Evolutionary conservation across 2,888 invertebrate species (phyloP).

Genomic region (Cancer borealis): DNA sequence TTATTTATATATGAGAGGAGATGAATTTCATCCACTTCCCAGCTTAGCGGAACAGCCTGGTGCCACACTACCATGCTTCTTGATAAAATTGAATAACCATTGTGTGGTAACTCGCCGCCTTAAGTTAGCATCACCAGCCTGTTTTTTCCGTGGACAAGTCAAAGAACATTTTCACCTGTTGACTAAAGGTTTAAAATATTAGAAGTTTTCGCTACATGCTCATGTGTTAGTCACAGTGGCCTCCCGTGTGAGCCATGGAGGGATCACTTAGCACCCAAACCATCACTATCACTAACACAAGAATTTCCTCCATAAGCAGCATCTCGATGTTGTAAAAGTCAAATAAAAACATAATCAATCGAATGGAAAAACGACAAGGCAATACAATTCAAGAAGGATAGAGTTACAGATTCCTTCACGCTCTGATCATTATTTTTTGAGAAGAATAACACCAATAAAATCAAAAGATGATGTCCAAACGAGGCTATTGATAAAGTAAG

Average conservation of each 20-base stretch:
- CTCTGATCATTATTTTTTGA: background rate
- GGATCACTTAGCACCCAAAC: background rate
- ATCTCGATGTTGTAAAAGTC: background rate
- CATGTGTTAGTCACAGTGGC: too few relatives aligned
- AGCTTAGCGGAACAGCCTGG: too few relatives aligned
- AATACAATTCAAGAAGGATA: background rate
- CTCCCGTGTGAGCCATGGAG: too few relatives aligned
- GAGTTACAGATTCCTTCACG: background rate
- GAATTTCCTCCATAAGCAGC: background rate
- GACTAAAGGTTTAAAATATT: too few relatives aligned
- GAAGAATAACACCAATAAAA: background rate
- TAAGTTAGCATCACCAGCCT: too few relatives aligned
- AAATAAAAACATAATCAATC: background rate
- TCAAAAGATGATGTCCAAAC: background rate
- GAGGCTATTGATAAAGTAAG: background rate
- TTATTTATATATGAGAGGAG: conserved; percentile 10
- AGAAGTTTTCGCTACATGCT: too few relatives aligned
- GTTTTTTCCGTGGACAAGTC: too few relatives aligned
- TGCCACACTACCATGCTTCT: too few relatives aligned
- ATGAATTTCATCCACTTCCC: too few relatives aligned
- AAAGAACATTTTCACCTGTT: too few relatives aligned
- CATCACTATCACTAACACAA: background rate
- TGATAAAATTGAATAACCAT: too few relatives aligned
- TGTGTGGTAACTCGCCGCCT: too few relatives aligned
- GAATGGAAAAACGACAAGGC: background rate